Evolutionary conservation across 2,113 vertebrate species (phyloP).

Genomic region (Thinocorus orbignyianus): DNA sequence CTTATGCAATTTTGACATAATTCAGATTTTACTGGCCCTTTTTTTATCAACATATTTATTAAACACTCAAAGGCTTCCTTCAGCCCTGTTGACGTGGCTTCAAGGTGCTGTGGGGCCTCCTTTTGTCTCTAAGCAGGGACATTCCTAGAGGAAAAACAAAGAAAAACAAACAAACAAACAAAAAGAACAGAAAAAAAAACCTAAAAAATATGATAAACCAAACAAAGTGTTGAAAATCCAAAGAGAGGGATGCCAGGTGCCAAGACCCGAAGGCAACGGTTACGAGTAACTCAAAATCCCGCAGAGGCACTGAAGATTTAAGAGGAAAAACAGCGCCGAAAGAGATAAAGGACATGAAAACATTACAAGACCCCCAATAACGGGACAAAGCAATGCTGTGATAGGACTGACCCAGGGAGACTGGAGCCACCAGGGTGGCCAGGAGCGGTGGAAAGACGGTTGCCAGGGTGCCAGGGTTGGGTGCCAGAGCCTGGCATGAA

Average conservation of each 20-base stretch:
- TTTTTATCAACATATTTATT: not conserved
- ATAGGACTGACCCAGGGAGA: not conserved
- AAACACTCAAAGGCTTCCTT: not conserved
- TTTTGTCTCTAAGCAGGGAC: not conserved
- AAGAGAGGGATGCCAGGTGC: not conserved
- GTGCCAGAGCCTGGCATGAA: not conserved
- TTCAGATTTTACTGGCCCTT: not conserved
- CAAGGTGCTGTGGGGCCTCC: too few species aligned
- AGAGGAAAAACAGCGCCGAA: not conserved
- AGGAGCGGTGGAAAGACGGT: not conserved
- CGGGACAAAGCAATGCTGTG: not conserved
- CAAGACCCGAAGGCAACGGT: not conserved
- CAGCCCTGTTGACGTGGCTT: too few species aligned
- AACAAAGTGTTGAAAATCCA: not conserved
- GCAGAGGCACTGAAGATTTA: not conserved
- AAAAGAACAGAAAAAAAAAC: not conserved
- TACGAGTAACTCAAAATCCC: not conserved
- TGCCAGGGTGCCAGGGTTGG: not conserved
- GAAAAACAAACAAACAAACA: too few species aligned
- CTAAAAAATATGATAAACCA: not conserved
- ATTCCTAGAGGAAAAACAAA: too few species aligned
- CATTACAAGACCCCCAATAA: rapidly evolving
- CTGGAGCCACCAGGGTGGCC: not conserved
- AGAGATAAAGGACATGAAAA: not conserved
- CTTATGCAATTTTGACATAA: not conserved